Evolutionary conservation across 2,113 vertebrate species (phyloP).

Genomic region (Heterochromis multidens): DNA sequence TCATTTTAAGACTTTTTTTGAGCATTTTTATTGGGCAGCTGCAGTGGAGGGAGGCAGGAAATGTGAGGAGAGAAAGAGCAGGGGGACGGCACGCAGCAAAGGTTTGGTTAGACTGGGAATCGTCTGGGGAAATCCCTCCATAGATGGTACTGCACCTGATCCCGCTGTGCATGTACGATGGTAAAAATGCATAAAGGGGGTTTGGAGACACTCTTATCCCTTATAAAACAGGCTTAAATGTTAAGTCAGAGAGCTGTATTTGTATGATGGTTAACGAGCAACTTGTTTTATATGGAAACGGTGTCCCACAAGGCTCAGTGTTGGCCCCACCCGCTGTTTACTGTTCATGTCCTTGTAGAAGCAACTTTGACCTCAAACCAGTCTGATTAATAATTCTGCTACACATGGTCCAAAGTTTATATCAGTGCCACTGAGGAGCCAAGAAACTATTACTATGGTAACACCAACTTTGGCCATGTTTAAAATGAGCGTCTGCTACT

Average conservation of each 20-base stretch:
- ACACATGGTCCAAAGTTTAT: neutral
- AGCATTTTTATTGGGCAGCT: neutral
- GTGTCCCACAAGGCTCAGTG: neutral
- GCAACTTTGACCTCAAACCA: neutral
- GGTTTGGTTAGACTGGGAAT: no score
- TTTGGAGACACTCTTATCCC: neutral
- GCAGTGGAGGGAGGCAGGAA: neutral
- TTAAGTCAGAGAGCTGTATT: neutral
- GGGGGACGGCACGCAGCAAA: no score
- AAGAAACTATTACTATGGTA: neutral
- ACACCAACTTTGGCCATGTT: accelerated
- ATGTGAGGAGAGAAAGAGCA: neutral
- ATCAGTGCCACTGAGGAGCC: neutral
- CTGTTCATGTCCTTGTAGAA: neutral
- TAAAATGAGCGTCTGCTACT: neutral
- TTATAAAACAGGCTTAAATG: neutral
- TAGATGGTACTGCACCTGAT: neutral
- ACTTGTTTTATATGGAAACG: no score
- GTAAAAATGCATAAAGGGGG: no score
- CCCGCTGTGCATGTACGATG: neutral
- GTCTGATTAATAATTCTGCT: neutral
- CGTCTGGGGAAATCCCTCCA: neutral
- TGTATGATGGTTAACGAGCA: neutral
- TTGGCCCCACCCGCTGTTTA: neutral
- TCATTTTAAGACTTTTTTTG: neutral